Evolutionary conservation across 2,888 invertebrate genomes (phyloP).

Genomic region (Ectemnius continuus): DNA sequence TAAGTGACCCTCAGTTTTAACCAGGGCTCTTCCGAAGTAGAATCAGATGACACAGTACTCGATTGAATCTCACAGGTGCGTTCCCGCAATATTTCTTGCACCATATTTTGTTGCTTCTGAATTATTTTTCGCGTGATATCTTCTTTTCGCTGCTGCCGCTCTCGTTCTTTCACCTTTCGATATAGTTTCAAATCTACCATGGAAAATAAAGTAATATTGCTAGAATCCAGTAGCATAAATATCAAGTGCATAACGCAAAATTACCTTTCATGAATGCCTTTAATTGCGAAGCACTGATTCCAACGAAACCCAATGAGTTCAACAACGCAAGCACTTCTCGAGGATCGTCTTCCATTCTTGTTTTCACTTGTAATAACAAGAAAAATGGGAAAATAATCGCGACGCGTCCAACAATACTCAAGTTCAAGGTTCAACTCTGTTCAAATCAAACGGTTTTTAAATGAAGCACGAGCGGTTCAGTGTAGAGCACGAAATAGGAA

Average conservation of each 20-base stretch:
- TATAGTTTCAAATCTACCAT: slow-evolving; percentile 83
- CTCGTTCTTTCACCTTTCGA: slow-evolving; percentile 81
- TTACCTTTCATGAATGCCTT: slow-evolving; percentile 89
- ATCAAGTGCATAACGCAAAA: not conserved
- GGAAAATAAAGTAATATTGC: slow-evolving; percentile 13
- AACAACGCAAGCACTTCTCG: slow-evolving; percentile 86
- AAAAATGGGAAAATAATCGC: not conserved
- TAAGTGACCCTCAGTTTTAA: slow-evolving; percentile 44
- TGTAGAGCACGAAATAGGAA: too few relatives aligned
- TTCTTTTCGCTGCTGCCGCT: slow-evolving; percentile 75
- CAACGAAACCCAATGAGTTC: slow-evolving; percentile 87
- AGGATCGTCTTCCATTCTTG: slow-evolving; percentile 79
- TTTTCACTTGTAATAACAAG: slow-evolving; percentile 16
- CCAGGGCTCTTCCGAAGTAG: slow-evolving; percentile 47
- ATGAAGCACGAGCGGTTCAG: too few relatives aligned
- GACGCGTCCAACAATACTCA: too few relatives aligned
- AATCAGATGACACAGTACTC: slow-evolving; percentile 23
- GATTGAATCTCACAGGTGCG: slow-evolving; percentile 17
- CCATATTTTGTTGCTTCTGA: slow-evolving; percentile 58
- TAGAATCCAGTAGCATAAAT: slow-evolving; percentile 1
- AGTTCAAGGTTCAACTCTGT: too few relatives aligned
- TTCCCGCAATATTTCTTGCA: slow-evolving; percentile 57
- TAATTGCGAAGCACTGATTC: slow-evolving; percentile 86
- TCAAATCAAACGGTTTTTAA: too few relatives aligned
- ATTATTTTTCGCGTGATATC: slow-evolving; percentile 68